Evolutionary conservation across 2,888 invertebrate species (phyloP), one percentile per base, ranked within the genome.

Genomic region (Pterobdella sp.): DNA sequence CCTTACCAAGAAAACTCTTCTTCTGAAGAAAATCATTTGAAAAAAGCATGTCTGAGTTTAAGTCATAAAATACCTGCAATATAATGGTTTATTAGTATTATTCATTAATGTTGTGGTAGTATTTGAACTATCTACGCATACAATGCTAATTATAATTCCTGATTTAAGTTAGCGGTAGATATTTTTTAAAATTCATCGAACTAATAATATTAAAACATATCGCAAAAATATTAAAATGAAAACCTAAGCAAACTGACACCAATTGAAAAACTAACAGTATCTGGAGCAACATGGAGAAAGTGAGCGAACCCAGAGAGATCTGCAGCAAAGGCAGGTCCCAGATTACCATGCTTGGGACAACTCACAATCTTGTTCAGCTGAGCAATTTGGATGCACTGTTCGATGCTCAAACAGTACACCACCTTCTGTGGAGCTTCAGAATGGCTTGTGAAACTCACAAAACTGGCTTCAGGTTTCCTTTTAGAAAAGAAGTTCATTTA

Each of bases 381-480:
- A 0, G 92, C 92, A 0, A 90, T 89, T 72, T 95, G 86, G 81
- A 97, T 93, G 84, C 96, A 96, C 83, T 95, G 93, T 85, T 98
- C 97, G 34, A 96, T 91, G 86, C 93, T 52, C 72, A 75, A 75
- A 75, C 77, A 77, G 74, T 77, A 76, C 22, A 77, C 68, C 0
- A 68, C 74, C n/a, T 56, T 42, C 26, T 32, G 29, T 14, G 65
- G 66, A 29, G 71, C 32, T 18, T 71, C 71, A 1, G 34, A 31
- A 36, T 71, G 56, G 4, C 71, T 71, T 7, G 52, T 32, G 60
- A 71, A 71, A 2, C 66, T 65, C 26, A 64, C 35, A 22, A 26
- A 29, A 31, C 7, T 42, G 42, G 35, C 56, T 2, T 7, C 34
- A 22, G 31, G 49, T 68, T 0, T 31, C 0, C 26, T 29, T 7